Base-by-base conservation (phyloP, 2,797 vertebrate genomes). In the Oreortyx pictus region DNA sequence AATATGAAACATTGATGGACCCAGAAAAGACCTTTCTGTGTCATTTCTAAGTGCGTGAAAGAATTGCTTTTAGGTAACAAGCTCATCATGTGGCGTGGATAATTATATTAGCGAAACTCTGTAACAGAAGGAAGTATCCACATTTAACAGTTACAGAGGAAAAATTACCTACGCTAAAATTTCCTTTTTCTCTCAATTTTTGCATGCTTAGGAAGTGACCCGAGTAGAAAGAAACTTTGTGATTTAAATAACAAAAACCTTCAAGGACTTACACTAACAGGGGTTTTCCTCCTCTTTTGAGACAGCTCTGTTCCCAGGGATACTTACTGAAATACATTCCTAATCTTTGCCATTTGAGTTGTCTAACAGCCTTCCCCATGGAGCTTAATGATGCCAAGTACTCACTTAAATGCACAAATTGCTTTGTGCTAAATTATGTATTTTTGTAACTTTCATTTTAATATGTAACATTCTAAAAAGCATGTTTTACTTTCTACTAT, bases 1-100 rank as follows among this genome's bases (percentile, higher is more conserved):
- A 43, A 25, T 47, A 56, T 31, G 75, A 94, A 95, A 92, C 76
- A 85, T 81, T 70, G 87, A 94, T 79, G 60, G 87, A 62, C 43
- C n/a, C 50, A 75, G 60, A 44, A 59, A 74, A 92, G 61, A 25
- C 29, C 23, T 86, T 65, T 70, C 62, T 68, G 5, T 91, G 66
- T 47, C 50, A 75, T 78, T 89, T 92, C 49, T 31, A 49, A 50
- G 86, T 31, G 46, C 91, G 43, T 56, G 82, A 83, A 86, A 83
- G 37, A 81, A 83, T 86, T 83, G 59, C 70, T 85, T 84, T 70
- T 72, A 62, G 49, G 50, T 91, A 60, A 39, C 59, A 81, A 75
- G 15, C n/a, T 89, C 31, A 8, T 92, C 92, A 47, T 75, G 20
- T 52, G n/a, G 49, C 33, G 23, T 33, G 14, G 54, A 35, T 87